These are phyloP conservation scores for Guaruba guarouba DNA, from an alignment of 2,113 vertebrate genomes.

Conservation along the genomic window DNA sequence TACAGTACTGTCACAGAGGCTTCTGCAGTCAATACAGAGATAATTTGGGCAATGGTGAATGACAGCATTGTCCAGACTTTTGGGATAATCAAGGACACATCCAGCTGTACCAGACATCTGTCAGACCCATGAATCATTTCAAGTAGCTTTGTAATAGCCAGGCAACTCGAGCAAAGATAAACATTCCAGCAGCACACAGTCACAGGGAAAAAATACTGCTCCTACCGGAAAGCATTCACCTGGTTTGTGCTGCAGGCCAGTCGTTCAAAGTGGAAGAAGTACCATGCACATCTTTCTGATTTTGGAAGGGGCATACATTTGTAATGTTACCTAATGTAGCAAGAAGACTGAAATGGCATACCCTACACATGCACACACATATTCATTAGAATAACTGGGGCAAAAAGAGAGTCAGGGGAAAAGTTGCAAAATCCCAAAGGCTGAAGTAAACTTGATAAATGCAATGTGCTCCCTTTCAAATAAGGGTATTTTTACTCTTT, in stretches of 20 bases:
- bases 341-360: neutral
- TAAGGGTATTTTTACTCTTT: neutral
- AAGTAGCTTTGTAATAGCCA: conserved; percentile 86
- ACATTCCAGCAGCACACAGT: conserved; percentile 79
- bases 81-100: conserved; percentile 99
- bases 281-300: neutral
- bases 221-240: conserved; percentile 49
- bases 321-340: neutral
- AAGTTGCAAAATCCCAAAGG: neutral
- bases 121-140: conserved; percentile 99
- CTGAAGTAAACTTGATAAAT: neutral
- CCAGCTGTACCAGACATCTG: conserved; percentile 99
- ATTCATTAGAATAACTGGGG: neutral
- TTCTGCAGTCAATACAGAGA: conserved; percentile 99
- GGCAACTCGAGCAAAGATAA: conserved; percentile 89
- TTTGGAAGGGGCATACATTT: neutral
- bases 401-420: neutral
- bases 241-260: neutral
- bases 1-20: conserved; percentile 97
- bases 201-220: conserved; percentile 74
- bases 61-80: conserved; percentile 99
- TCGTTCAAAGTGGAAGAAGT: neutral
- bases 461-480: neutral
- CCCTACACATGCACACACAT: fast-evolving
- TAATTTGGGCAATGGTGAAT: conserved; percentile 99